These are phyloP conservation scores for Leucoraja erinaceus DNA, from an alignment of 2,113 vertebrate genomes.

Conservation along the genomic window DNA sequence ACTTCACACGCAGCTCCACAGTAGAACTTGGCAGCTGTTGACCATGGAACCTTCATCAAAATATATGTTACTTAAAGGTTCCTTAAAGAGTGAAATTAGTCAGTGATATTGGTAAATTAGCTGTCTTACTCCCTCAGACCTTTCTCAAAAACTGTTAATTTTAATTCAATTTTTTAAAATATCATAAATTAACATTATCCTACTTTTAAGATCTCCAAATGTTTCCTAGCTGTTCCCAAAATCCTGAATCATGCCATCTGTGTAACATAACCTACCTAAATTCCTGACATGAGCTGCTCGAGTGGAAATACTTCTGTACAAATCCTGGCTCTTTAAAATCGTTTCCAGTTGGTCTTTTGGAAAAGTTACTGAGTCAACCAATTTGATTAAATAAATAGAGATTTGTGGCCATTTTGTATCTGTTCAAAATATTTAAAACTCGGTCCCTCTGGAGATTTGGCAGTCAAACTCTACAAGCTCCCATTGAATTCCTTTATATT, in stretches of 20 bases:
- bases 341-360: neutral
- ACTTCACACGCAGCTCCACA: neutral
- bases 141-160: neutral
- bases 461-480: neutral
- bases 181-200: neutral
- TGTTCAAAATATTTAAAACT: neutral
- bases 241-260: neutral
- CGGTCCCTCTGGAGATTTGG: neutral
- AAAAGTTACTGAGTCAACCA: constrained; percentile 6
- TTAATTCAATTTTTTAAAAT: neutral
- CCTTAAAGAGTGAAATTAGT: neutral
- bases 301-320: constrained; percentile 8
- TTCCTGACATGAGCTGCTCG: neutral
- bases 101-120: neutral
- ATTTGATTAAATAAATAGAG: neutral
- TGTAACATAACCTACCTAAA: neutral
- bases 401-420: neutral
- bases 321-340: neutral
- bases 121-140: neutral
- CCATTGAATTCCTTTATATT: neutral
- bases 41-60: neutral
- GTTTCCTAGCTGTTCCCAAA: neutral
- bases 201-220: neutral
- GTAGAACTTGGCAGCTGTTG: neutral
- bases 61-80: neutral